Evolutionary conservation across 2,888 invertebrate genomes (phyloP).

Genomic region (Myopa tessellatipennis): DNA sequence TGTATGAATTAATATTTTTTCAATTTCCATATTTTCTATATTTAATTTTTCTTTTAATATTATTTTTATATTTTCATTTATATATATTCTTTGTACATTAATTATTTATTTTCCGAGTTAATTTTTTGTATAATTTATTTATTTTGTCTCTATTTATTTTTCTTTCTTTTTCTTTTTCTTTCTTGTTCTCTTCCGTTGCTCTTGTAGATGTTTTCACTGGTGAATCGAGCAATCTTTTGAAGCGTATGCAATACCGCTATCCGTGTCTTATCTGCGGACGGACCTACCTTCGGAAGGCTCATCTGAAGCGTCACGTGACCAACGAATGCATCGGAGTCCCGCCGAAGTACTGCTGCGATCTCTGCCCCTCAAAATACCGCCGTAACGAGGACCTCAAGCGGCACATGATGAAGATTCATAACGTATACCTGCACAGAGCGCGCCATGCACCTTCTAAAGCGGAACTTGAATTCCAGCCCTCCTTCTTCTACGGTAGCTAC

Average conservation of each 20-base stretch:
- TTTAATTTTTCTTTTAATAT: not conserved
- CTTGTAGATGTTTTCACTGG: not conserved
- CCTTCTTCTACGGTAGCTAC: not conserved
- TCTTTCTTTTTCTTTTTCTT: not conserved
- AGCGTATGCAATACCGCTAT: conserved; percentile 52
- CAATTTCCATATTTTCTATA: conserved; percentile 3
- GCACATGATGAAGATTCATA: conserved; percentile 55
- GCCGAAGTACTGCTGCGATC: conserved; percentile 56
- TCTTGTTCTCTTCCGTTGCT: conserved; percentile 28
- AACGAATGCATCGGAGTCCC: conserved; percentile 58
- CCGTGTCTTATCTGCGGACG: conserved; percentile 58
- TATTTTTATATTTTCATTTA: conserved; percentile 25
- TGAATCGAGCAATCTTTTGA: not conserved
- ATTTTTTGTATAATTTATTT: not conserved
- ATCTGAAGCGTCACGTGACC: conserved; percentile 57
- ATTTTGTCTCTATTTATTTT: not conserved
- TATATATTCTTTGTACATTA: not conserved
- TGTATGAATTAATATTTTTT: not conserved
- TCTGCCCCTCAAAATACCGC: conserved; percentile 55
- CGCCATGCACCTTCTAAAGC: not conserved
- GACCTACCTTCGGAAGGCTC: conserved; percentile 58
- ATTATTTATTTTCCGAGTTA: not conserved
- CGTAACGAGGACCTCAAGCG: conserved; percentile 57
- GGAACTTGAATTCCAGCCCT: not conserved
- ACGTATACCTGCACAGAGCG: conserved; percentile 35